Evolutionary conservation across 2,113 vertebrate species (phyloP), one percentile per base, ranked within the genome.

Genomic region (Lethenteron camtschaticum): DNA sequence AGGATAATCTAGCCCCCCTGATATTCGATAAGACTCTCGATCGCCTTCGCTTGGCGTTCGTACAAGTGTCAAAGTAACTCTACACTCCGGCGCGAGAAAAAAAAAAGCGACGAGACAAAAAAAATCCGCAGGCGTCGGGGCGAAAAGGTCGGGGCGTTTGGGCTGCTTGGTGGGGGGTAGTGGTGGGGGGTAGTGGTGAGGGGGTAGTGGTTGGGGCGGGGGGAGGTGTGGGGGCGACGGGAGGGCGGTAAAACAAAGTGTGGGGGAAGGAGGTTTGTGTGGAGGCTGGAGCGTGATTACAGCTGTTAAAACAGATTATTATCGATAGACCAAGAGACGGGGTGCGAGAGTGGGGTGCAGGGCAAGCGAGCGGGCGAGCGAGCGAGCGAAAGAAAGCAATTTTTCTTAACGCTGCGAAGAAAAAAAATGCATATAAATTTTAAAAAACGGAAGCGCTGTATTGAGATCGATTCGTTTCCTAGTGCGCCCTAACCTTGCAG

Each of bases 351-450:
- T 14, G 59, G n/a, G 59, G 13, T 13, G 13, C 13, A 63, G 59
- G 16, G 59, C 13, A 18, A 63, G 59, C 59, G 59, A 13, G 59
- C 3, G 59, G n/a, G 59, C 59, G 59, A 13, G 59, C 13, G 59
- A 63, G 59, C 13, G 59, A 63, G 59, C 7, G 59, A 13, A 18
- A 63, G 59, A 63, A 18, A 63, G 59, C 59, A 18, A 63, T 41
- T 41, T 41, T 41, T 41, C 41, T 41, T 41, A 41, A 41, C 56
- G 12, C 11, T 57, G 63, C 57, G 56, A 5, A 11, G 57, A 12
- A 70, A 70, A n/a, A 70, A 41, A 71, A 7, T 12, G 18, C 55
- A 57, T 56, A 71, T 18, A 71, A 41, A 69, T 56, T 18, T 41
- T 56, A 11, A 56, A 59, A 55, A 41, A 41, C 41, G 41, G 41